These are phyloP conservation scores for Psettodes erumei DNA, from an alignment of 2,113 vertebrate genomes.

Conservation along the genomic window DNA sequence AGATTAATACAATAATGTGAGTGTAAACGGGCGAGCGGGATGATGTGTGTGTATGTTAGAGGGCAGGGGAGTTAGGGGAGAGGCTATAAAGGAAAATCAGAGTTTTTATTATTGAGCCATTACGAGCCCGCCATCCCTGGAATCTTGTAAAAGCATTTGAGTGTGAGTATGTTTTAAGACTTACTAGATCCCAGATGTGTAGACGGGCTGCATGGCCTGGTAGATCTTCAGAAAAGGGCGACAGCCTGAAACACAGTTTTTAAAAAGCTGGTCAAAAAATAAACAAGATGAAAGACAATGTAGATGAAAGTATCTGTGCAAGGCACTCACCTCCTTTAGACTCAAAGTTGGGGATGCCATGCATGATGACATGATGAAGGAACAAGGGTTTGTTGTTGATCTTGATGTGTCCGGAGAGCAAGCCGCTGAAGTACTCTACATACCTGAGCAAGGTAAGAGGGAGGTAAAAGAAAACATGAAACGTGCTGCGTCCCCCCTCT, in stretches of 20 bases:
- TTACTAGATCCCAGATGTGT: constrained; percentile 99
- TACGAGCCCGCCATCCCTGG: constrained; percentile 57
- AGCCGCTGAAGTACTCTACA: constrained; percentile 96
- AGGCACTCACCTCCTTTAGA: constrained; percentile 90
- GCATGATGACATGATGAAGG: constrained; percentile 98
- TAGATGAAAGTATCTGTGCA: background rate
- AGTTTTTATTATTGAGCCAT: constrained; percentile 63
- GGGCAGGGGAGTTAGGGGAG: constrained; percentile 33
- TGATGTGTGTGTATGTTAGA: constrained; percentile 41
- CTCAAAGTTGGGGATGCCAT: constrained; percentile 97
- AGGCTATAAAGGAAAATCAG: constrained; percentile 64
- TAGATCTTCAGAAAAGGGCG: constrained; percentile 99
- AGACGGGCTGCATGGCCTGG: constrained; percentile 98
- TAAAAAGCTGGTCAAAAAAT: constrained; percentile 7
- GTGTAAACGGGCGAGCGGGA: constrained; percentile 45
- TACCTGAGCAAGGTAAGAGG: constrained; percentile 83
- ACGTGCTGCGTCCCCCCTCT: background rate
- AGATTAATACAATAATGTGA: constrained; percentile 66
- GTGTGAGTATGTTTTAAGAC: constrained; percentile 61
- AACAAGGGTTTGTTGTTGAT: constrained; percentile 99
- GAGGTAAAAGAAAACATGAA: background rate
- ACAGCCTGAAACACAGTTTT: constrained; percentile 86
- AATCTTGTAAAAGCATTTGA: constrained; percentile 68
- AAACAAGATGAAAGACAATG: background rate
- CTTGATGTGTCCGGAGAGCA: constrained; percentile 96